phyloP scores from a whole-genome alignment of 2,797 vertebrate genomes.

The Percopsis omiscomaycus region DNA sequence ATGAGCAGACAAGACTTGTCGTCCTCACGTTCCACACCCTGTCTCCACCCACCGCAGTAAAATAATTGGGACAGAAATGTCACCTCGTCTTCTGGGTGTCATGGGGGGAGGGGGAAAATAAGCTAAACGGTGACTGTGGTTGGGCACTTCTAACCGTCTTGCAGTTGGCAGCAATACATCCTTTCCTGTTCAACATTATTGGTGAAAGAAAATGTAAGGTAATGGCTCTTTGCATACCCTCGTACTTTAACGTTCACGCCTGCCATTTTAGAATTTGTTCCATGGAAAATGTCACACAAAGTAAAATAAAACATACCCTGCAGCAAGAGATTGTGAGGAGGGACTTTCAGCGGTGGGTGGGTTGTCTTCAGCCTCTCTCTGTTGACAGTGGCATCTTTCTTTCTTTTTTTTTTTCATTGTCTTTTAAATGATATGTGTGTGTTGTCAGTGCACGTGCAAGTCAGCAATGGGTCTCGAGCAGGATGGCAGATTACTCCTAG shows the following conservation, averaged over 20 bases:
- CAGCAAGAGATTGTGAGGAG: constrained; percentile 73
- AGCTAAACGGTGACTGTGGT: constrained; percentile 26
- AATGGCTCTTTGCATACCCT: constrained; percentile 13
- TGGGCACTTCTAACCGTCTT: constrained; percentile 28
- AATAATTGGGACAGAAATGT: constrained; percentile 37
- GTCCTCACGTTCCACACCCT: constrained; percentile 37
- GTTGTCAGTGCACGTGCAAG: constrained; percentile 14
- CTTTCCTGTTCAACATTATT: constrained; percentile 28
- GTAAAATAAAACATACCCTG: constrained; percentile 35
- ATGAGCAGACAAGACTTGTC: constrained; percentile 50
- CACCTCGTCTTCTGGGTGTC: constrained; percentile 12
- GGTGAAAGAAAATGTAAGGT: constrained; percentile 10
- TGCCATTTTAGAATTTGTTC: constrained; percentile 32
- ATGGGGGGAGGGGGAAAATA: constrained; percentile 4
- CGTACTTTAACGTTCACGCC: constrained; percentile 47
- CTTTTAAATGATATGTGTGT: constrained; percentile 42
- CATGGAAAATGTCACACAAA: constrained; percentile 32
- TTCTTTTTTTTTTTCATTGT: constrained; percentile 30
- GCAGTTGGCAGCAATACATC: constrained; percentile 63
- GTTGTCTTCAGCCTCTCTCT: constrained; percentile 74
- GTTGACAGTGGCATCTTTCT: constrained; percentile 67
- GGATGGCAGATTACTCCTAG: constrained; percentile 8
- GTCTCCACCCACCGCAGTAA: constrained; percentile 57
- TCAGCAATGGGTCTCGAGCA: neutral
- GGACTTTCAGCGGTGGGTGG: constrained; percentile 29